Evolutionary conservation across 2,797 vertebrate genomes (phyloP), one percentile per base, ranked within the genome.

Genomic region (Synanceia verrucosa): DNA sequence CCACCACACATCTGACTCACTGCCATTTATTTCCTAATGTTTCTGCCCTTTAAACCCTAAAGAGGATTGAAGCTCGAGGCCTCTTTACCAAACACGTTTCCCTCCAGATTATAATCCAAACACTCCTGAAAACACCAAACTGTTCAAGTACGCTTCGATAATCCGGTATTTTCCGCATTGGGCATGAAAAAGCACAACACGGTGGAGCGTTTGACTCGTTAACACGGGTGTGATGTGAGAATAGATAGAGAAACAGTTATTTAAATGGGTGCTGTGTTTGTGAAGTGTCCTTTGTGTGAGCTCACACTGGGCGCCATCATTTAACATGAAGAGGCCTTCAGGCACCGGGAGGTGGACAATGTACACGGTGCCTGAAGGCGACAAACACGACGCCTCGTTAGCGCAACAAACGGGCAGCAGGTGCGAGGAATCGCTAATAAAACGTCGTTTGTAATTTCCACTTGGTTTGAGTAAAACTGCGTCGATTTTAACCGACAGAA

Each of bases 261-360:
- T 47, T 18, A 10, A 21, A 44, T 1, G 9, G 9, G 10, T 34
- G 61, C 13, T n/a, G 21, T 16, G 39, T 11, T 39, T 62, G 63
- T 48, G 24, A 72, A 73, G 50, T 68, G 82, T 67, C 83, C 84
- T 91, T 91, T 89, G 89, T 90, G 86, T 86, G 77, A 12, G 71
- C 58, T 33, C 0, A 2, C 58, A 48, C 63, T 4, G 77, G 89
- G 64, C 89, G 89, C 88, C 89, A 88, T 90, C 89, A 79, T 55
- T 9, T 5, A 13, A 1, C 33, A 10, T 1, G 19, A 23, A 34
- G 77, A 79, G 91, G 89, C 89, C 87, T 85, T 8, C 55, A 28
- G 13, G 29, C 19, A 12, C 19, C 14, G 11, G 4, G 41, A 34
- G 9, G 2, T 0, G 53, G 12, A 5, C 50, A 0, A 6, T 1